Conservation (phyloP, 2,888 invertebrate species). For the Drosophila mimica region DNA sequence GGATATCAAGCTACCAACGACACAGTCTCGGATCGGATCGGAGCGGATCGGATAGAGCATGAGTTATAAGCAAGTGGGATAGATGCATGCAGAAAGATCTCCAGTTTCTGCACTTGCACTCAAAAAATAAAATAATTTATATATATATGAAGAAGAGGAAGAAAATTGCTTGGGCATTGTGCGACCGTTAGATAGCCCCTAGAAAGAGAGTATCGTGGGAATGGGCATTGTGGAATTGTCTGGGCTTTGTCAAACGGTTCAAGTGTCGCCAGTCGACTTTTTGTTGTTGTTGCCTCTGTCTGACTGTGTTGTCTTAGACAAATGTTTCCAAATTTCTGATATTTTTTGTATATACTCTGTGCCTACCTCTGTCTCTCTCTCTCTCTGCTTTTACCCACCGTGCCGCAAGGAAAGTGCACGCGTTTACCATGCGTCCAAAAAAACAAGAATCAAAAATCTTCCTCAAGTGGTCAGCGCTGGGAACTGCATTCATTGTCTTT, state of each 20-base stretch:
- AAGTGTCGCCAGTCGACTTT: slow-evolving; percentile 72
- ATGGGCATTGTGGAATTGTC: slow-evolving; percentile 73
- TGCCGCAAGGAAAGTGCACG: slow-evolving; percentile 65
- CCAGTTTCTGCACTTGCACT: slow-evolving; percentile 79
- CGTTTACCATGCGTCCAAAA: slow-evolving; percentile 75
- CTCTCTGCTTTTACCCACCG: slow-evolving; percentile 29
- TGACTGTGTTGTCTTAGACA: slow-evolving; percentile 68
- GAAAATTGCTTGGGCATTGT: slow-evolving; percentile 58
- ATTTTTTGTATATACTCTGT: slow-evolving; percentile 48
- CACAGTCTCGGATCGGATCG: slow-evolving; percentile 21
- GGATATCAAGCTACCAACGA: too few species aligned
- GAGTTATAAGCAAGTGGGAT: slow-evolving; percentile 54
- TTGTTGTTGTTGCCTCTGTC: slow-evolving; percentile 32
- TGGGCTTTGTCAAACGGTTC: slow-evolving; percentile 72
- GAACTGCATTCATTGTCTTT: slow-evolving; percentile 53
- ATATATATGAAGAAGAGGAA: neutral
- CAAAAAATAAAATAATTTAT: slow-evolving; percentile 16
- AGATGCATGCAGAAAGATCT: slow-evolving; percentile 64
- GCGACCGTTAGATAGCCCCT: slow-evolving; percentile 60
- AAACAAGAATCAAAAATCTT: slow-evolving; percentile 10
- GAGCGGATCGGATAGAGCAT: slow-evolving; percentile 46
- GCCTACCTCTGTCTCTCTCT: slow-evolving; percentile 4
- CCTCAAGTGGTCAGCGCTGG: slow-evolving; percentile 76
- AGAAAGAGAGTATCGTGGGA: slow-evolving; percentile 80
- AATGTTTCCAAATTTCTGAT: slow-evolving; percentile 69